Percentiles rank a stretch among this genome's conserved stretches.
Conservation (phyloP, 1,140 invertebrate species). For the Phthorimaea operculella region DNA sequence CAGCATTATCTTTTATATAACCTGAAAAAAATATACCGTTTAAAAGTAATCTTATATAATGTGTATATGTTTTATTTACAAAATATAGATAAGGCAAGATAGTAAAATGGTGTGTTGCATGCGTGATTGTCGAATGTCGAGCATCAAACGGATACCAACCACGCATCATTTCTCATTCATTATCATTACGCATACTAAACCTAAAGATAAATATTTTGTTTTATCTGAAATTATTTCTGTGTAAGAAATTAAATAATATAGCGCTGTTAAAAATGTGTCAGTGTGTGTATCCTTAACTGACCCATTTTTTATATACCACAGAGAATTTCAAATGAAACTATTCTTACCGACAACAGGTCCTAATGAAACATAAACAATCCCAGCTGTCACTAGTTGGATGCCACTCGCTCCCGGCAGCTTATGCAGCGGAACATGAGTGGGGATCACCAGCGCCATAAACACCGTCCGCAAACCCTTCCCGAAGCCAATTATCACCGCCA, state of each 20-base stretch:
- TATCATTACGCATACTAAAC: too few relatives aligned
- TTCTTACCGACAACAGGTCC: slow-evolving; percentile 71
- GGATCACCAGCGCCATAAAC: slow-evolving; percentile 75
- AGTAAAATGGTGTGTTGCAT: too few relatives aligned
- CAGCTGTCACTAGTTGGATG: slow-evolving; percentile 71
- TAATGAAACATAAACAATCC: slow-evolving; percentile 67
- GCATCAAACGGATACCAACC: too few relatives aligned
- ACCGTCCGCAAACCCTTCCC: slow-evolving; percentile 74
- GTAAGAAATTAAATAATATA: too few relatives aligned
- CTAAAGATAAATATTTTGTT: too few relatives aligned
- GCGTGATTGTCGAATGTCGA: too few relatives aligned
- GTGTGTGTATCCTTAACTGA: not conserved
- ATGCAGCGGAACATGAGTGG: slow-evolving; percentile 72
- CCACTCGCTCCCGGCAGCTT: slow-evolving; percentile 72
- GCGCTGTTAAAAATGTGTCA: too few relatives aligned
- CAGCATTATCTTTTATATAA: slow-evolving; percentile 69
- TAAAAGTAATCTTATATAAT: too few relatives aligned
- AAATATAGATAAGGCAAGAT: too few relatives aligned
- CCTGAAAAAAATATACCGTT: slow-evolving; percentile 34
- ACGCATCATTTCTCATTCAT: too few relatives aligned
- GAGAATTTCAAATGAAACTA: not conserved
- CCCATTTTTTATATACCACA: not conserved
- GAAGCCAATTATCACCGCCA: slow-evolving; percentile 72
- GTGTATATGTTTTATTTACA: too few relatives aligned
- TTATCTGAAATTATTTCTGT: too few relatives aligned